Base-by-base conservation (phyloP, 2,113 vertebrate species). In the Genyomyrus donnyi region DNA sequence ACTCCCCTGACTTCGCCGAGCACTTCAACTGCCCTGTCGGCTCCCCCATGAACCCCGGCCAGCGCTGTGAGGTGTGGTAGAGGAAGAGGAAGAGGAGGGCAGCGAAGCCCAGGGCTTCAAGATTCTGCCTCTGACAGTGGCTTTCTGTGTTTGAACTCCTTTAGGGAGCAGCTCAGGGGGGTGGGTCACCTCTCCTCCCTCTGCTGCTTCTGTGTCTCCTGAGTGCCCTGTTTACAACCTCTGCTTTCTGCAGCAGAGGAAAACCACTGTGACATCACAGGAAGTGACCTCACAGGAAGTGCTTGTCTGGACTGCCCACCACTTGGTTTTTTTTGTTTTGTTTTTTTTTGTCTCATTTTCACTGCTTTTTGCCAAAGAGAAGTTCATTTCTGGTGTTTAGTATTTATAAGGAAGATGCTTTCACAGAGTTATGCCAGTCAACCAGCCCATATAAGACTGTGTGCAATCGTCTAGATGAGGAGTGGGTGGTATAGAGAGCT, bases 11-110 rank as follows among this genome's bases (percentile, higher is more conserved):
- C 93, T 99, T 99, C 93, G 95, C 97, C 3, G 95, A 93, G 91
- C 98, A 99, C 93, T 99, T 99, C 87, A 88, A 92, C 92, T 99
- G 98, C 91, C 97, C 98, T 0, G 88, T 90, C 1, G 98, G 97
- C 85, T 96, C 97, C 15, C 96, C 96, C 70, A 99, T 99, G 98
- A 99, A 99, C 96, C 96, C 97, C 0, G 97, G 97, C 91, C 96
- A 93, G 92, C 97, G 97, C 94, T 99, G 98, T 89, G 98, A 98
- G 92, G 98, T 99, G 92, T 99, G 98, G 98, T 99, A 97, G 46
- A 52, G 50, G 88, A 80, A 5, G 42, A 45, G 42, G 39, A 49
- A 50, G 88, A 84, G 56, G 46, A 56, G 80, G 89, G 85, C 2
- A 88, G 49, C 5, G 35, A 15, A 85, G 80, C 19, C 56, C 53